Evolutionary conservation across 2,797 vertebrate species (phyloP), one percentile per base, ranked within the genome.

Genomic region (Presbytis comata): DNA sequence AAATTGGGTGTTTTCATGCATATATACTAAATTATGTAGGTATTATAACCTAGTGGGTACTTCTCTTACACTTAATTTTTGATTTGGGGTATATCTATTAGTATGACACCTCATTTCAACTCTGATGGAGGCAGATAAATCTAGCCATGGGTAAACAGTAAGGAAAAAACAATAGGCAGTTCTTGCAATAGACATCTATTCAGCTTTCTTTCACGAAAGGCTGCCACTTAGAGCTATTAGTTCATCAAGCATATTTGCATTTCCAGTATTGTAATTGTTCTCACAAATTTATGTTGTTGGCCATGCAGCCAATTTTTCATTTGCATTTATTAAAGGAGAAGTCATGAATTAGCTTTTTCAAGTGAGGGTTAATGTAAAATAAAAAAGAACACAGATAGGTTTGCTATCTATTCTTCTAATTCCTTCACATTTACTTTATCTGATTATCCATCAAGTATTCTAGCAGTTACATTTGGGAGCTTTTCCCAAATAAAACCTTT

Each of bases 401-500:
- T 44, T 95, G 30, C 30, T 88, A 48, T 48, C 78, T 80, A 76
- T 72, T 89, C 26, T 94, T 86, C 19, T 82, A 87, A 91, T 95
- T 95, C 13, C 12, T 84, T 97, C n/a, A 46, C 55, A 82, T 74
- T 72, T 76, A 94, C 80, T 84, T 93, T 72, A 78, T 72, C 13
- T 74, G 30, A 81, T 55, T 85, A 83, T 50, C 12, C 26, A 82
- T 28, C 53, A 81, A 88, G 12, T 64, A 83, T 39, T 86, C 61
- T 67, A 95, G 19, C 6, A 44, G 13, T 80, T 87, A 81, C 33
- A 85, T 19, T 55, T 55, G 53, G 19, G 53, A 55, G 12, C 10
- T 92, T 96, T 84, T 87, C 39, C 21, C 26, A 91, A 72, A 95
- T 82, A 93, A 81, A 89, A 86, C 2, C 8, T n/a, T 85, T 92